Base-by-base conservation (phyloP, 2,888 invertebrate species). In the Bugulina stolonifera region DNA sequence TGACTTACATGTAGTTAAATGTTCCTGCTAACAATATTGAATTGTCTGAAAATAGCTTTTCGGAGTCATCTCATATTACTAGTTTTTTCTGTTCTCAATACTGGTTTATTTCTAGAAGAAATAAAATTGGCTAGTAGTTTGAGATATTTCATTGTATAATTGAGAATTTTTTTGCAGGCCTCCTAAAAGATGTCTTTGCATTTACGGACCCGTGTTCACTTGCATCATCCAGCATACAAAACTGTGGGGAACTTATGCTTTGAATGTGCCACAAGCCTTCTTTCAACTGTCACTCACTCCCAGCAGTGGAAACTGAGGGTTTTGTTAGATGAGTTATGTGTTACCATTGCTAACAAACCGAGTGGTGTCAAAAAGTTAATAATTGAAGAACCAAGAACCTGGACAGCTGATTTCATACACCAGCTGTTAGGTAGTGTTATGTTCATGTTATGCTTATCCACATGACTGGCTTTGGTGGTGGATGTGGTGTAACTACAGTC, bases 191-290 rank as follows among this genome's bases (percentile, higher is more conserved):
- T 43, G 43, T 43, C 43, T 10, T 43, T 43, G 18, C 43, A 43
- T 43, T 43, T 43, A 18, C 3, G 43, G 43, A 57, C n/a, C 10
- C 25, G 18, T 5, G 22, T 32, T n/a, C 64, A 64, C 32, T 64
- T 32, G 10, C 27, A 10, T 27, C 64, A 64, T 64, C 64, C 64
- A 2, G 5, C 5, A 5, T 64, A 32, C 32, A 64, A 64, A 32
- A 64, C 32, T 2, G 32, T 64, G 25, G 64, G 64, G 27, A 32
- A 64, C 14, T 27, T 64, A 14, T 64, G 64, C 64, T 64, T 64
- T 34, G 34, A 23, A 3, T 64, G 64, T 32, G 64, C 64, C 27
- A 29, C 64, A 14, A 14, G 32, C 5, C 27, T 64, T 32, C 32
- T 64, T 27, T 32, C 64, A 2, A 14, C 32, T 32, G 18, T 27